Evolutionary conservation across 64 coral and sea anemone species (phyloP).

Genomic region (Montipora efflorescens): DNA sequence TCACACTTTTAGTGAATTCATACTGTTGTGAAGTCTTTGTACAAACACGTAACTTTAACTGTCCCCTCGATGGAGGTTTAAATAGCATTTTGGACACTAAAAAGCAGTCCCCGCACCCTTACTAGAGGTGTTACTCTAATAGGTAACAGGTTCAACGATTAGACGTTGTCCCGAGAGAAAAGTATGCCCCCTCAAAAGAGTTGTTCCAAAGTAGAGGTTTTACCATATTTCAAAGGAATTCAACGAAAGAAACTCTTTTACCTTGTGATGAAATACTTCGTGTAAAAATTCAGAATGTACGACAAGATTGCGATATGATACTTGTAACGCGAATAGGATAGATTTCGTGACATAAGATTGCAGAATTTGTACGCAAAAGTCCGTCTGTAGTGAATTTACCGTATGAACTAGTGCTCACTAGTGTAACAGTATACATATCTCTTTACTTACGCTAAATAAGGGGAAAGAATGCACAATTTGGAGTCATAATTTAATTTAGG

Average conservation of each 20-base stretch:
- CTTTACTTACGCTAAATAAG: neutral
- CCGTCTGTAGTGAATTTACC: neutral
- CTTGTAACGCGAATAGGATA: neutral
- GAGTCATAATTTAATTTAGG: constrained; percentile 4
- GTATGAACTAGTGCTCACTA: neutral
- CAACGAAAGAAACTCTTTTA: neutral
- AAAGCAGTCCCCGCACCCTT: neutral
- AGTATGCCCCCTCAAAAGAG: neutral
- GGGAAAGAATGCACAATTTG: neutral
- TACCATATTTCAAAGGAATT: neutral
- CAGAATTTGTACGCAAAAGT: neutral
- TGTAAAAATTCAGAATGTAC: constrained; percentile 4
- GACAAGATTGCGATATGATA: neutral
- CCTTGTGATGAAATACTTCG: neutral
- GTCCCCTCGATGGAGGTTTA: neutral
- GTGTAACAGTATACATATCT: neutral
- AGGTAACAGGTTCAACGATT: neutral
- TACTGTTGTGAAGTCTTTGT: constrained; percentile 2
- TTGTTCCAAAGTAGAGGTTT: neutral
- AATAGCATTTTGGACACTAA: neutral
- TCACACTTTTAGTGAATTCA: neutral
- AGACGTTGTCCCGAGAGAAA: neutral
- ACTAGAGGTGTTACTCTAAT: neutral
- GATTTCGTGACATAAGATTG: neutral
- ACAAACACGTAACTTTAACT: neutral